A percentile compares a stretch with the other conserved stretches of the same genome.
These are phyloP conservation scores for Clarias macrocephalus DNA, from an alignment of 2,113 vertebrate species.

Conservation along the genomic window DNA sequence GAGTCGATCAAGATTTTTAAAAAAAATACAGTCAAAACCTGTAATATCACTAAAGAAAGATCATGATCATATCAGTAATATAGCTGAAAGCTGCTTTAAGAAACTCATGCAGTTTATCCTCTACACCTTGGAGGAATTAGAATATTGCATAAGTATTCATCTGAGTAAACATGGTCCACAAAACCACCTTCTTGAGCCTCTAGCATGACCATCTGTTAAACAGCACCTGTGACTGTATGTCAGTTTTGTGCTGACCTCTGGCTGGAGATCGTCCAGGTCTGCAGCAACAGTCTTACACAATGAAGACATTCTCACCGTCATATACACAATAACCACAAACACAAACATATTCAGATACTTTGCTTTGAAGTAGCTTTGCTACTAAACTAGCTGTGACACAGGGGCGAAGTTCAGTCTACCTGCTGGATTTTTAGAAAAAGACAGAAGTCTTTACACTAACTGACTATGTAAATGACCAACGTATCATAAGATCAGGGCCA, in stretches of 20 bases:
- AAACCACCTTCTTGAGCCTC: slow-evolving; percentile 8
- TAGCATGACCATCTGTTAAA: slow-evolving; percentile 52
- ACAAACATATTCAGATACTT: neutral
- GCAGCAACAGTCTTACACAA: neutral
- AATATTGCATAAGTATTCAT: neutral
- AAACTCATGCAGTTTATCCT: neutral
- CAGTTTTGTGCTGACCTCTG: slow-evolving; percentile 12
- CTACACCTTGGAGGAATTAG: too few species aligned
- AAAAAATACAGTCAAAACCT: neutral
- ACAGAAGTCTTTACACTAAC: neutral
- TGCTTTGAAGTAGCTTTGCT: neutral
- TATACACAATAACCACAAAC: neutral
- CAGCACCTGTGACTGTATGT: slow-evolving; percentile 33
- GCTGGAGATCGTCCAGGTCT: slow-evolving; percentile 34
- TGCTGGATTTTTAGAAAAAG: neutral
- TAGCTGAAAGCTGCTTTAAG: neutral
- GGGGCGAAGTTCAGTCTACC: neutral
- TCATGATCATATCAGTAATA: neutral
- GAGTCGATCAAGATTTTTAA: neutral
- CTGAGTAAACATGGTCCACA: neutral
- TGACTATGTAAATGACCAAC: neutral
- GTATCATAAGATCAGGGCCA: neutral
- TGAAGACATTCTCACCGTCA: neutral
- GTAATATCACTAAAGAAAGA: neutral
- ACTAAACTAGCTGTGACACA: neutral